Evolutionary conservation across 2,113 vertebrate genomes (phyloP).

Genomic region (Dermatemys mawii): DNA sequence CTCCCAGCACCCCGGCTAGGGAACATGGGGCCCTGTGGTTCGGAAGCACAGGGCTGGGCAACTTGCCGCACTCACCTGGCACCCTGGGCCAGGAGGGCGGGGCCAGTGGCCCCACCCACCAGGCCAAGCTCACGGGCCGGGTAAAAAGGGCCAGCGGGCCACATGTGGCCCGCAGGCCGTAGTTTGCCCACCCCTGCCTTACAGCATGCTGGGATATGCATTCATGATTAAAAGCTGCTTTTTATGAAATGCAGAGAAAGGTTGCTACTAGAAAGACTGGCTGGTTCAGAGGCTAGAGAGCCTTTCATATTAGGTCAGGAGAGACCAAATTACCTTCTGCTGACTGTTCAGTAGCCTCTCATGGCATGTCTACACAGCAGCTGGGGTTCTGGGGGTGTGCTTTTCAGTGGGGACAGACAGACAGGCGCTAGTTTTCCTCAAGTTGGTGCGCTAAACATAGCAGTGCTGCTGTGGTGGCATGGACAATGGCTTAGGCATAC

Average conservation of each 20-base stretch:
- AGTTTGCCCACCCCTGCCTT: too few relatives aligned
- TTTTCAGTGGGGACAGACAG: neutral
- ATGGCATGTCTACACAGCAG: neutral
- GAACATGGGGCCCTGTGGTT: too few relatives aligned
- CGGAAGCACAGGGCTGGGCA: too few relatives aligned
- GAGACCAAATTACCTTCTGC: neutral
- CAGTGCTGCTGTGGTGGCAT: neutral
- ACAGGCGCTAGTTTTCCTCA: neutral
- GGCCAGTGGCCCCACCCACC: too few relatives aligned
- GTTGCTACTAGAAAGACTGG: neutral
- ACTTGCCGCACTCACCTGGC: too few relatives aligned
- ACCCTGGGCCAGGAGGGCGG: too few relatives aligned
- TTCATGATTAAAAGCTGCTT: neutral
- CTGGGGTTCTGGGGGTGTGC: neutral
- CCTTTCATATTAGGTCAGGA: neutral
- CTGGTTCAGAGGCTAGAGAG: neutral
- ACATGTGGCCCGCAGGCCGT: too few relatives aligned
- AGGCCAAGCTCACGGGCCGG: too few relatives aligned
- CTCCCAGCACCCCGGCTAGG: too few relatives aligned
- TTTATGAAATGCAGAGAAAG: neutral
- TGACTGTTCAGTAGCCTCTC: neutral
- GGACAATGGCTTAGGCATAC: neutral
- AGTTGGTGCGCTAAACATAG: neutral
- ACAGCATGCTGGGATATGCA: constrained; percentile 67
- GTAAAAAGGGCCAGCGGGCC: too few relatives aligned